phyloP scores from a whole-genome alignment of 1,140 invertebrate genomes.

The Pogonus chalceus region DNA sequence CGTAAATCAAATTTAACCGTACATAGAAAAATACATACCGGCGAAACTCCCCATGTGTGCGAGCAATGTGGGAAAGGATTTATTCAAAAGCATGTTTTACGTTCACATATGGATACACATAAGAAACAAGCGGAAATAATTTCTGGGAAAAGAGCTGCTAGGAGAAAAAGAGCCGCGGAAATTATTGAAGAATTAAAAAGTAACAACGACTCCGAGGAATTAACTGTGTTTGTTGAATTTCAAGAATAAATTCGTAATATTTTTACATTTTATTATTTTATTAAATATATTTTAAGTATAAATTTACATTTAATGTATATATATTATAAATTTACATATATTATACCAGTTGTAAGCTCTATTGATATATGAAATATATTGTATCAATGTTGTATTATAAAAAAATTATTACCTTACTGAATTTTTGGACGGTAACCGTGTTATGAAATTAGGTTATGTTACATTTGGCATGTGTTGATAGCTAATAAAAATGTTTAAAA shows the following conservation, averaged over 20 bases:
- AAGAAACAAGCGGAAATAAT: not conserved
- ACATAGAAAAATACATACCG: slow-evolving; percentile 44
- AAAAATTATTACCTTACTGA: no score
- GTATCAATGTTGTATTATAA: no score
- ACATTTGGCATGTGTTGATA: not conserved
- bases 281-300: not conserved
- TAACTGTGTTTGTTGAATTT: not conserved
- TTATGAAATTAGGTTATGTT: not conserved
- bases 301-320: not conserved
- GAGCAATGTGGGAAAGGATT: slow-evolving; percentile 20
- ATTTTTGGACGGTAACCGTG: not conserved
- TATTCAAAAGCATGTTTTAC: not conserved
- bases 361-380: no score
- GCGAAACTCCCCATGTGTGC: slow-evolving; percentile 26
- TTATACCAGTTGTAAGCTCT: not conserved
- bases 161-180: not conserved
- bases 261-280: no score
- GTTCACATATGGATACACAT: not conserved
- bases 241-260: not conserved
- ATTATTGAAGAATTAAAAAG: not conserved
- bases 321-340: not conserved
- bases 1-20: slow-evolving; percentile 46
- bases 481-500: not conserved
- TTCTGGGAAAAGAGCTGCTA: not conserved
- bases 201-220: not conserved